These are phyloP conservation scores for Mesoclemmys tuberculata DNA, from an alignment of 2,113 vertebrate genomes.

Conservation along the genomic window DNA sequence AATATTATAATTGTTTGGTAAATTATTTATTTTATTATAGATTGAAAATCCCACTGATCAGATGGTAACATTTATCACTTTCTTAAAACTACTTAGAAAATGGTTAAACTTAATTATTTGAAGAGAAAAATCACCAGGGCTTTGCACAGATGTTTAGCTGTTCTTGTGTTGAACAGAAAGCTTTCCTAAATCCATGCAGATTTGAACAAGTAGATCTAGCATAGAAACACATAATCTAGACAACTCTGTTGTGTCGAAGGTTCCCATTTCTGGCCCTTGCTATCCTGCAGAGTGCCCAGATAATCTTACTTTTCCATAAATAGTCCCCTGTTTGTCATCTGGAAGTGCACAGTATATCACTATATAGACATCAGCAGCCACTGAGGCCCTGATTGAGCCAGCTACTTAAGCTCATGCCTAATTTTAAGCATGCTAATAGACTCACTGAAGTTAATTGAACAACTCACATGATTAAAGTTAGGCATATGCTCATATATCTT, in stretches of 20 bases:
- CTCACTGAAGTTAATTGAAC: not conserved
- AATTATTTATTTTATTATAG: not conserved
- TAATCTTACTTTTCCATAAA: not conserved
- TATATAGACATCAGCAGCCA: not conserved
- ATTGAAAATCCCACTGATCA: not conserved
- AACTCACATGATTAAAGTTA: not conserved
- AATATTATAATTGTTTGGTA: constrained; percentile 4
- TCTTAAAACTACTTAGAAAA: not conserved
- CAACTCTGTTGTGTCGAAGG: not conserved
- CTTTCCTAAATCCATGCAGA: not conserved
- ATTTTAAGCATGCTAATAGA: not conserved
- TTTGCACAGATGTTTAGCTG: not conserved
- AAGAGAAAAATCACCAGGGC: not conserved
- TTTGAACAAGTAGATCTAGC: not conserved
- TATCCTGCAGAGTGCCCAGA: not conserved
- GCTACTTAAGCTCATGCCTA: not conserved
- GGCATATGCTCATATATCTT: not conserved
- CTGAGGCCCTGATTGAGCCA: not conserved
- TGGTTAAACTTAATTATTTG: not conserved
- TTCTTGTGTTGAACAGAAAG: not conserved
- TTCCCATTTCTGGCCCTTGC: not conserved
- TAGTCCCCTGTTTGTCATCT: not conserved
- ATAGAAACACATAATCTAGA: not conserved
- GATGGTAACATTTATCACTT: constrained; percentile 25
- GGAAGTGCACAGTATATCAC: not conserved